Percentiles rank a stretch among this genome's conserved stretches.
phyloP scores from a whole-genome alignment of 2,113 vertebrate genomes.

The Megaleporinus macrocephalus region DNA sequence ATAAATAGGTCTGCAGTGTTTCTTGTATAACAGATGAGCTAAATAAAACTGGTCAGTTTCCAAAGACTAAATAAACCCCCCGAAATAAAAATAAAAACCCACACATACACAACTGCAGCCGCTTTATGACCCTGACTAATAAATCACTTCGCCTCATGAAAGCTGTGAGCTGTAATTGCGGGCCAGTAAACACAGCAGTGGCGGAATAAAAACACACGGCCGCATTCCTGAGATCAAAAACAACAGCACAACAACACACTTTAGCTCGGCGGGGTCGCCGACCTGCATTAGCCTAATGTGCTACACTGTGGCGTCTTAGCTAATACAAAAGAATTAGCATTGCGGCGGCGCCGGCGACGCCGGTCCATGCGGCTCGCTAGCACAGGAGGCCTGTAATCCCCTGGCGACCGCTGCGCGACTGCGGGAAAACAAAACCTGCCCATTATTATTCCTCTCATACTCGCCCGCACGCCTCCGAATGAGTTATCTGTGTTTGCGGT shows the following conservation, averaged over 20 bases:
- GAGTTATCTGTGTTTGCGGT: slow-evolving; percentile 49
- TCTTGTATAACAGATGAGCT: background rate
- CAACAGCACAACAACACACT: slow-evolving; percentile 47
- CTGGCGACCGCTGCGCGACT: slow-evolving; percentile 7
- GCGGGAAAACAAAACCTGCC: slow-evolving; percentile 20
- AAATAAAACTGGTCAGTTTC: slow-evolving; percentile 1
- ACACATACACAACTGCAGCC: slow-evolving; percentile 44
- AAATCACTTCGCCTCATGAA: slow-evolving; percentile 71
- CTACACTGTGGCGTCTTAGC: slow-evolving; percentile 43
- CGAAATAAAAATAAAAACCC: no score
- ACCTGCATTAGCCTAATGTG: slow-evolving; percentile 59
- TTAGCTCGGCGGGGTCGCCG: slow-evolving; percentile 52
- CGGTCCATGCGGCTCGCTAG: background rate
- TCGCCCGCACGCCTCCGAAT: slow-evolving; percentile 17
- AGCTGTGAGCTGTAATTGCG: slow-evolving; percentile 43
- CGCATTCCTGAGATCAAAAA: slow-evolving; percentile 44
- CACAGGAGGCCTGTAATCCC: slow-evolving; percentile 34
- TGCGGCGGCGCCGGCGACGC: slow-evolving; percentile 17
- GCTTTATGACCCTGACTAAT: slow-evolving; percentile 72
- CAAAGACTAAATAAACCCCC: no score
- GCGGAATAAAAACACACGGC: slow-evolving; percentile 41
- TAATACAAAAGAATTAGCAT: slow-evolving; percentile 53
- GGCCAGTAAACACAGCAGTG: slow-evolving; percentile 67
- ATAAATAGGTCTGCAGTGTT: no score
- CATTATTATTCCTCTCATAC: slow-evolving; percentile 50